phyloP scores from a whole-genome alignment of 2,113 vertebrate genomes.

The Cavia porcellus region DNA sequence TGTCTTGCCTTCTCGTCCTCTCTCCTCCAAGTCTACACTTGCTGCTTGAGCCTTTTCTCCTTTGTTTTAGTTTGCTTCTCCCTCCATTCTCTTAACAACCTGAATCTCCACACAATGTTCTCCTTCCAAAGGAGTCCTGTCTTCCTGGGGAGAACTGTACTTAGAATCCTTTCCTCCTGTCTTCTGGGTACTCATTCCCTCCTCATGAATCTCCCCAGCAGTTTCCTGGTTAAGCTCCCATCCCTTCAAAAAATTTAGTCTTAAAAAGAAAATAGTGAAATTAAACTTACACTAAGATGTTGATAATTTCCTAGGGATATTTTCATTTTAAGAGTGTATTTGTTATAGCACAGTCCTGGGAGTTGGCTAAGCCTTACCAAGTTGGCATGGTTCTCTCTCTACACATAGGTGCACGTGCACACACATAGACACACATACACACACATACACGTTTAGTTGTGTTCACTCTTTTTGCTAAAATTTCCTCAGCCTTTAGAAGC shows the following conservation, averaged over 20 bases:
- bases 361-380: background rate
- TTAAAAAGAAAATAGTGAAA: slow-evolving; percentile 21
- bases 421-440: background rate
- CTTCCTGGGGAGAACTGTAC: background rate
- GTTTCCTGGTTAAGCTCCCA: background rate
- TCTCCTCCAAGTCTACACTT: no score
- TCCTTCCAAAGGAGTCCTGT: background rate
- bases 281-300: slow-evolving; percentile 59
- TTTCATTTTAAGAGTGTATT: slow-evolving; percentile 54
- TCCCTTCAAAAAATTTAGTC: slow-evolving; percentile 2
- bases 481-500: slow-evolving; percentile 43
- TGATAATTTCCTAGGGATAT: slow-evolving; percentile 13
- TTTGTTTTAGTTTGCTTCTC: background rate
- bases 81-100: background rate
- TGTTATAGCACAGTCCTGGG: background rate
- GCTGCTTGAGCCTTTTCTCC: background rate
- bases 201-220: background rate
- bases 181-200: background rate
- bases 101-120: background rate
- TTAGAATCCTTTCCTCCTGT: background rate
- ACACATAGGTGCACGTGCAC: background rate
- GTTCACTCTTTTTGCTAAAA: slow-evolving; percentile 33
- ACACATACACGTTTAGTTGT: background rate
- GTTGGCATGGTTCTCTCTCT: background rate
- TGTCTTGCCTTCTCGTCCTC: background rate